These are phyloP conservation scores for Zaprionus nigranus DNA, from an alignment of 1,140 invertebrate genomes.

Conservation along the genomic window DNA sequence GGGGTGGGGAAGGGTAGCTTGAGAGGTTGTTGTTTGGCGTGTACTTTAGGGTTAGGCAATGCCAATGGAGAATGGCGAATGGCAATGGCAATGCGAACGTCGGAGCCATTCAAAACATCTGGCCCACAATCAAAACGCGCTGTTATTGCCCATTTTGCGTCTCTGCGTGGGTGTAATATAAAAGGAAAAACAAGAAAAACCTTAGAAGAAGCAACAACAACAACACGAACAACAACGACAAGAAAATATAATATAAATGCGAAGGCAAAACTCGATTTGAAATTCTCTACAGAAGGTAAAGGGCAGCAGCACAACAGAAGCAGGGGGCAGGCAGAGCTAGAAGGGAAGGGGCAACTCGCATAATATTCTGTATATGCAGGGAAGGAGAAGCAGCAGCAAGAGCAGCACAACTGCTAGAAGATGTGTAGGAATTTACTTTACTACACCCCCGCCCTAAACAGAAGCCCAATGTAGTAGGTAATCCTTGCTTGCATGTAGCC, in stretches of 20 bases:
- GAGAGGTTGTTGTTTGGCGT: slow-evolving; percentile 15
- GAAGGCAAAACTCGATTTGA: slow-evolving; percentile 52
- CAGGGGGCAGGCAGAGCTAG: neutral
- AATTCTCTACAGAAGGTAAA: slow-evolving; percentile 33
- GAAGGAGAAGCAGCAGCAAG: neutral
- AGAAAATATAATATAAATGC: slow-evolving; percentile 30
- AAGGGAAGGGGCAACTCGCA: neutral
- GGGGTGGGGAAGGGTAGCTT: slow-evolving; percentile 4
- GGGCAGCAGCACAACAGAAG: neutral
- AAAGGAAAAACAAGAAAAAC: slow-evolving; percentile 22
- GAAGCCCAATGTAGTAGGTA: neutral
- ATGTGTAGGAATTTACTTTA: slow-evolving; percentile 8
- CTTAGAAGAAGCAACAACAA: slow-evolving; percentile 4
- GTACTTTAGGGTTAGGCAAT: slow-evolving; percentile 60
- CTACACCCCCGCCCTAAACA: neutral
- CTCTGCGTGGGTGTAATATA: slow-evolving; percentile 58
- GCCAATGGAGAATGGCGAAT: slow-evolving; percentile 20
- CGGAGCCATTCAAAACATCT: slow-evolving; percentile 64
- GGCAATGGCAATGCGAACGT: slow-evolving; percentile 39
- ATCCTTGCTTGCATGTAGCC: neutral
- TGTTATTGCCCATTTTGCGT: slow-evolving; percentile 64
- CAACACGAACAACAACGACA: neutral
- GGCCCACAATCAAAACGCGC: slow-evolving; percentile 66
- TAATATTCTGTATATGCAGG: neutral
- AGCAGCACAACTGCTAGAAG: neutral